Evolutionary conservation across 1,140 invertebrate species (phyloP).

Genomic region (Lepidostoma basale): DNA sequence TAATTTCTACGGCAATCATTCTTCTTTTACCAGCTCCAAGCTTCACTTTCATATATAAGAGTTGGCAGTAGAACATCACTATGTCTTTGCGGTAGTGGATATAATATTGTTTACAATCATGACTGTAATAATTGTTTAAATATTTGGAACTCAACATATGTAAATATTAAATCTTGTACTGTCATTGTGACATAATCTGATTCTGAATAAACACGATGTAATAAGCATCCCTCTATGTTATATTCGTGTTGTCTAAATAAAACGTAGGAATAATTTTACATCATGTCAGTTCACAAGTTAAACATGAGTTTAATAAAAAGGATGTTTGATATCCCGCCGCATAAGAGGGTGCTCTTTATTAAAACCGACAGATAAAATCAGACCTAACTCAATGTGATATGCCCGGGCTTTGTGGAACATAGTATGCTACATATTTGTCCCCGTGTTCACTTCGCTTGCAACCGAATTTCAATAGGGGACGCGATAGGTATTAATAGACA

Average conservation of each 20-base stretch:
- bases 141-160: no score
- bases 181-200: no score
- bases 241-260: background rate
- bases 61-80: no score
- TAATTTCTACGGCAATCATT: no score
- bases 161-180: no score
- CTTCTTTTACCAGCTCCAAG: no score
- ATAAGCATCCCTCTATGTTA: no score
- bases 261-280: background rate
- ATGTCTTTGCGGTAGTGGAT: no score
- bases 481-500: slow-evolving; percentile 36
- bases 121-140: no score
- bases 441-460: slow-evolving; percentile 12
- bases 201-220: no score
- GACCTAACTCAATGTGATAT: slow-evolving; percentile 42
- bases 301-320: slow-evolving; percentile 20
- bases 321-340: slow-evolving; percentile 20
- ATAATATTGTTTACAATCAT: no score
- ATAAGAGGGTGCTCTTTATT: slow-evolving; percentile 37
- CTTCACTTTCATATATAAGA: no score
- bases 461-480: background rate
- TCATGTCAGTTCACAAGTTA: background rate
- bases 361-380: slow-evolving; percentile 44
- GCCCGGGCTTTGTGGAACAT: slow-evolving; percentile 35
- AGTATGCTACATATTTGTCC: slow-evolving; percentile 36